Evolutionary conservation across 2,888 invertebrate genomes (phyloP).

Genomic region (Geotrupes spiniger): DNA sequence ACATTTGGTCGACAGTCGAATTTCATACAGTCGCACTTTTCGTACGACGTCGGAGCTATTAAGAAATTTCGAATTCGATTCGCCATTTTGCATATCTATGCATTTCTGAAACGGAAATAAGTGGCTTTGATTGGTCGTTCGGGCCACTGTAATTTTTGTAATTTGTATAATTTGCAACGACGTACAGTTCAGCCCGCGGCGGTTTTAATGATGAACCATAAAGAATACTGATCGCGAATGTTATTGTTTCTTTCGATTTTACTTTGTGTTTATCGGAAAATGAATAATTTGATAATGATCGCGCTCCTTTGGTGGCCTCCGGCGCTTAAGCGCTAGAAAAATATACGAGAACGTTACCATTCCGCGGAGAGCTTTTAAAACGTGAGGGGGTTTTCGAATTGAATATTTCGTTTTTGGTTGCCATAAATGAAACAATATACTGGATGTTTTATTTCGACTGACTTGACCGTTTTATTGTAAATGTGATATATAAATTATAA

Average conservation of each 20-base stretch:
- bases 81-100: conserved; percentile 20
- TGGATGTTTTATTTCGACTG: no score
- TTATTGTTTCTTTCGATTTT: conserved; percentile 4
- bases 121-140: conserved; percentile 17
- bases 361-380: no score
- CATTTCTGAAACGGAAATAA: conserved; percentile 18
- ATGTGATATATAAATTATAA: no score
- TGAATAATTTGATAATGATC: conserved; percentile 3
- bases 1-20: no score
- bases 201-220: neutral
- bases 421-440: no score
- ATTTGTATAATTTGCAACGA: conserved; percentile 20
- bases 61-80: conserved; percentile 22
- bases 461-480: no score
- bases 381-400: no score
- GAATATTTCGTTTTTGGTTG: no score
- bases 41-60: conserved; percentile 7
- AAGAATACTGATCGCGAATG: conserved; percentile 1
- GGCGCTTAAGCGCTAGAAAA: no score
- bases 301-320: conserved; percentile 3
- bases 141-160: conserved; percentile 20
- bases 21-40: no score
- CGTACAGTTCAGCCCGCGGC: neutral
- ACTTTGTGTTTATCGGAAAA: conserved; percentile 4
- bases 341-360: no score